Base-by-base conservation (phyloP, 2,797 vertebrate genomes). In the Lepidocolaptes lacrymiger region DNA sequence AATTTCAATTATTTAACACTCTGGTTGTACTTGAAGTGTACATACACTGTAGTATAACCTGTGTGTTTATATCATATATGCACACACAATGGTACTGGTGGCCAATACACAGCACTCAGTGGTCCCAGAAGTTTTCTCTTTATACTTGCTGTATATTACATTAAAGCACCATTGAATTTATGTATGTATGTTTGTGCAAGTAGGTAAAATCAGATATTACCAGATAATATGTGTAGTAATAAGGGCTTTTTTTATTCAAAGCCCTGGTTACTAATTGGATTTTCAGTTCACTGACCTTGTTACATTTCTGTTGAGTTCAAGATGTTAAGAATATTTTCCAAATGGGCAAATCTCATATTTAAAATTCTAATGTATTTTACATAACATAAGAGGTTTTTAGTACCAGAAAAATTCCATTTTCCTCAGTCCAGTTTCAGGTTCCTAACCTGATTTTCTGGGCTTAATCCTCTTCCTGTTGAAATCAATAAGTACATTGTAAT, bases 381-480 rank as follows among this genome's bases (percentile, higher is more conserved):
- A 98, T 97, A 98, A 98, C 97, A 98, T 98, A 97, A 98, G 98
- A 98, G 98, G 94, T 91, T 96, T 98, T 98, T 98, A 98, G 98
- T 98, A 94, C 96, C 97, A 97, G 96, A 98, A 98, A 98, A 98
- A 99, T 98, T 98, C 98, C 97, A 98, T 97, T 98, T 98, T 98
- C 98, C 96, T 97, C 98, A 81, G 97, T 95, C 81, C 81, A 96
- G 98, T 98, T 98, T 99, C 98, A 97, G 91, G 97, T 99, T 99
- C 98, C 98, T 96, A 97, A 96, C 96, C 97, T 93, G 96, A 98
- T 98, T 99, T 99, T 98, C 98, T 99, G 97, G 98, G 97, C 97
- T 98, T 99, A 98, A 98, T 98, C 96, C 77, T 98, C 98, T 99
- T 99, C 98, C 98, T 99, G 98, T 98, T 98, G 98, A 99, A 98